Base-by-base conservation (phyloP, 2,113 vertebrate species). In the Ondatra zibethicus region DNA sequence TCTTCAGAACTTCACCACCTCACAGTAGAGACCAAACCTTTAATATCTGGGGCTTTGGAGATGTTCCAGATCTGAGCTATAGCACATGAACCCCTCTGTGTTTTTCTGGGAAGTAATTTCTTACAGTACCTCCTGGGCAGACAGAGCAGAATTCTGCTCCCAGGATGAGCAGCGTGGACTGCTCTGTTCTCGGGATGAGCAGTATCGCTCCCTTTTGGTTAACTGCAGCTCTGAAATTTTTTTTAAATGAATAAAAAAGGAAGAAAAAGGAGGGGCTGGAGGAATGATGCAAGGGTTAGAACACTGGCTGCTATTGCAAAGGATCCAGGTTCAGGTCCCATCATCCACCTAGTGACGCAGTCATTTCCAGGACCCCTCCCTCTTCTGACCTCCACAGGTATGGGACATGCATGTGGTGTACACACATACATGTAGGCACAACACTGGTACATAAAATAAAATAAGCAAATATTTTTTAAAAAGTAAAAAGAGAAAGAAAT, bases 141-240 rank as follows among this genome's bases (percentile, higher is more conserved):
- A 58, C n/a, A 88, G 17, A 36, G 33, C 47, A 45, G n/a, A 61
- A 52, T 27, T 5, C 52, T 84, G 81, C 8, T 36, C 58, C 55
- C 25, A 42, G 50, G 4, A 0, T 5, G 12, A 55, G 6, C 17
- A 33, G 4, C 13, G 13, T 42, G 36, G 8, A 21, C 16, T 4
- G 8, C 65, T 68, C 65, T 68, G 65, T 27, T 33, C 29, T 33
- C 13, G 0, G 58, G 6, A 0, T 3, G 11, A 70, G 8, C 21
- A n/a, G 42, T 9, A 3, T 11, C 4, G 19, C 7, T 47, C 11
- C n/a, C 45, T 0, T 88, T 33, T 39, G 10, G 52, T 66, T 52
- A 76, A 72, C 50, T 45, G 39, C 19, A n/a, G n/a, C 50, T 75
- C 33, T 50, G 21, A 68, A 78, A 5, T 70, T 33, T 33, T 89